Evolutionary conservation across 2,888 invertebrate genomes (phyloP).

Genomic region (Beris morrisii): DNA sequence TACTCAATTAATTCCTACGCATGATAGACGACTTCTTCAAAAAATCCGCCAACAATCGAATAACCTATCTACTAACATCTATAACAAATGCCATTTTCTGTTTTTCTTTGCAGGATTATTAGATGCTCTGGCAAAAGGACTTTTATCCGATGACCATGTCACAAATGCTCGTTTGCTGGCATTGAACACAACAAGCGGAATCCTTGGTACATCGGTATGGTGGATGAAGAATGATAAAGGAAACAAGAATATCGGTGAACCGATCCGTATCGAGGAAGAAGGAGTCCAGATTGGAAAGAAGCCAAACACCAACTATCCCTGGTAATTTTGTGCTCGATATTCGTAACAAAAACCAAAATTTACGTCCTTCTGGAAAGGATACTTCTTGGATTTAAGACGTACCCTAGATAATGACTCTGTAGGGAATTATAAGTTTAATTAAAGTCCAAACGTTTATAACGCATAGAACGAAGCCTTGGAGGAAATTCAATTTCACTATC

Average conservation of each 20-base stretch:
- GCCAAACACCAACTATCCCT: slow-evolving; percentile 70
- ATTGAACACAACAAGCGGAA: slow-evolving; percentile 64
- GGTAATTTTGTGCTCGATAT: slow-evolving; percentile 58
- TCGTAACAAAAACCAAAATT: too few species aligned
- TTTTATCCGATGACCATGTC: slow-evolving; percentile 65
- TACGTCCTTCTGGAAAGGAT: too few species aligned
- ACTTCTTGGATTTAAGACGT: too few species aligned
- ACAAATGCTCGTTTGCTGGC: slow-evolving; percentile 64
- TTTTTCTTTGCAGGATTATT: slow-evolving; percentile 64
- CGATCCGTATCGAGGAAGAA: slow-evolving; percentile 61
- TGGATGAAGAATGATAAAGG: slow-evolving; percentile 58
- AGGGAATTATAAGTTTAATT: too few species aligned
- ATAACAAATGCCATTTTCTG: not conserved
- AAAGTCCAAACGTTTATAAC: too few species aligned
- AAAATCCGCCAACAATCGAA: too few species aligned
- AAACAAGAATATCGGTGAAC: slow-evolving; percentile 54
- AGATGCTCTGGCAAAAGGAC: slow-evolving; percentile 72
- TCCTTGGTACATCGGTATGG: slow-evolving; percentile 63
- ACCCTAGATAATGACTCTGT: too few species aligned
- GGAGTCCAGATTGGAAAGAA: slow-evolving; percentile 63
- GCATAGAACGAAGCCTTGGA: too few species aligned
- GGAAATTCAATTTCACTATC: too few species aligned
- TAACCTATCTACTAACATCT: too few species aligned
- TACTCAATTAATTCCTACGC: too few species aligned
- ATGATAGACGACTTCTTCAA: too few species aligned